Percentiles rank a stretch among this genome's conserved stretches.
These are phyloP conservation scores for Pollenia labialis DNA, from an alignment of 2,888 invertebrate genomes.

Conservation along the genomic window DNA sequence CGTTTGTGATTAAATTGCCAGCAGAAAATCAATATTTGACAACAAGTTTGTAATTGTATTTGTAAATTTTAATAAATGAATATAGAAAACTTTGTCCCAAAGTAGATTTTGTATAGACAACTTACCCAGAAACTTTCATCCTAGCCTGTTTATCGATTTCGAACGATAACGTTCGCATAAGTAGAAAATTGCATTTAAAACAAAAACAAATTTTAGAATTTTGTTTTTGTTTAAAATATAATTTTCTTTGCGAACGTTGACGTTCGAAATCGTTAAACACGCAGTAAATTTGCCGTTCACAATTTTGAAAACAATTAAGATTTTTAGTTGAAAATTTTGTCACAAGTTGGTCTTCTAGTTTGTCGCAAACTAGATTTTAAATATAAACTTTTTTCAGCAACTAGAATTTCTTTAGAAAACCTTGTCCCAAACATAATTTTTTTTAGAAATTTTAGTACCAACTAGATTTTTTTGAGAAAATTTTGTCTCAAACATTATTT, in stretches of 20 bases:
- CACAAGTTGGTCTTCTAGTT: background rate
- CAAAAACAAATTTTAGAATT: no score
- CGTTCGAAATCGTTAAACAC: no score
- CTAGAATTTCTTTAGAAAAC: background rate
- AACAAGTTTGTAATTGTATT: background rate
- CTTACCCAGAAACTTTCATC: background rate
- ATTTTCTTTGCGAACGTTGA: no score
- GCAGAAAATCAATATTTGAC: background rate
- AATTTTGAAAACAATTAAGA: no score
- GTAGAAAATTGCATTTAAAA: no score
- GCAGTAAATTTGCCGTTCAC: no score
- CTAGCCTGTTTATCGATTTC: no score
- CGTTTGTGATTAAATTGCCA: background rate
- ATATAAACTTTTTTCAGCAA: background rate
- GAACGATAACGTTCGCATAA: no score
- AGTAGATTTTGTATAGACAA: background rate
- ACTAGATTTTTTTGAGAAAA: constrained; percentile 5
- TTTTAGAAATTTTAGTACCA: background rate
- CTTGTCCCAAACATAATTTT: background rate
- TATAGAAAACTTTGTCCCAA: background rate
- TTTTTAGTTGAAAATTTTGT: background rate
- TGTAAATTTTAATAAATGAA: no score
- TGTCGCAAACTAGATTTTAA: background rate
- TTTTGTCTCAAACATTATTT: background rate
- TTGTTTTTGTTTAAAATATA: no score